phyloP scores from a whole-genome alignment of 2,113 vertebrate species.

The Oostethus manadensis region DNA sequence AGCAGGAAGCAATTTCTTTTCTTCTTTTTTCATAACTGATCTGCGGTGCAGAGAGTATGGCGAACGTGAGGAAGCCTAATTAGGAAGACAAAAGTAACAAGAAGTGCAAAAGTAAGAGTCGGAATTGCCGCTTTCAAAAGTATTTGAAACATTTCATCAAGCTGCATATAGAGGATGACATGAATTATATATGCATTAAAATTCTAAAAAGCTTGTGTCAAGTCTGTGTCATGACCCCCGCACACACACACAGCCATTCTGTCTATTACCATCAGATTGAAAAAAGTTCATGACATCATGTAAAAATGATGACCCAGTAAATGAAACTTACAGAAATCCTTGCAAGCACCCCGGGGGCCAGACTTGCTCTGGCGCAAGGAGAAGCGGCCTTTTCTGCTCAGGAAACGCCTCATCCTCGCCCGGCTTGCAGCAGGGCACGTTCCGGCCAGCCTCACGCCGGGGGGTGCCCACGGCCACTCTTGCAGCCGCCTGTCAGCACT shows the following conservation, averaged over 20 bases:
- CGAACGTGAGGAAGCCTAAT: slow-evolving; percentile 11
- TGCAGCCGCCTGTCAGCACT: slow-evolving; percentile 43
- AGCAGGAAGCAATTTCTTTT: background rate
- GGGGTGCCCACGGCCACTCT: slow-evolving; percentile 55
- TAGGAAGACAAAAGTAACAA: background rate
- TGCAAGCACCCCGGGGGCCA: slow-evolving; percentile 64
- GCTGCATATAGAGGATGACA: too few relatives aligned
- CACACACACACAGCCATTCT: background rate
- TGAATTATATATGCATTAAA: background rate
- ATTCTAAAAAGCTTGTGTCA: slow-evolving; percentile 9
- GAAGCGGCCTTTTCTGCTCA: slow-evolving; percentile 60
- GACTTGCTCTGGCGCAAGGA: slow-evolving; percentile 64
- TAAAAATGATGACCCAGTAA: slow-evolving; percentile 19
- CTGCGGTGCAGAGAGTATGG: background rate
- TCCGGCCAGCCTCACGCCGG: slow-evolving; percentile 53
- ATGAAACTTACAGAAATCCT: slow-evolving; percentile 79
- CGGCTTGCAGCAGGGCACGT: slow-evolving; percentile 61
- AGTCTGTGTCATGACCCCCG: slow-evolving; percentile 1
- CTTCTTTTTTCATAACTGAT: slow-evolving; percentile 9
- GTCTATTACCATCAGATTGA: background rate
- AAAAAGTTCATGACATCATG: slow-evolving; percentile 2
- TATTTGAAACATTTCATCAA: background rate
- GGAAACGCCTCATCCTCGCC: slow-evolving; percentile 67
- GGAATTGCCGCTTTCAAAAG: slow-evolving; percentile 8
- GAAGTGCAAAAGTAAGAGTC: background rate